Percentiles rank a stretch among this genome's conserved stretches.
Conservation (phyloP, 1,140 invertebrate genomes). For the Drosophila gunungcola region DNA sequence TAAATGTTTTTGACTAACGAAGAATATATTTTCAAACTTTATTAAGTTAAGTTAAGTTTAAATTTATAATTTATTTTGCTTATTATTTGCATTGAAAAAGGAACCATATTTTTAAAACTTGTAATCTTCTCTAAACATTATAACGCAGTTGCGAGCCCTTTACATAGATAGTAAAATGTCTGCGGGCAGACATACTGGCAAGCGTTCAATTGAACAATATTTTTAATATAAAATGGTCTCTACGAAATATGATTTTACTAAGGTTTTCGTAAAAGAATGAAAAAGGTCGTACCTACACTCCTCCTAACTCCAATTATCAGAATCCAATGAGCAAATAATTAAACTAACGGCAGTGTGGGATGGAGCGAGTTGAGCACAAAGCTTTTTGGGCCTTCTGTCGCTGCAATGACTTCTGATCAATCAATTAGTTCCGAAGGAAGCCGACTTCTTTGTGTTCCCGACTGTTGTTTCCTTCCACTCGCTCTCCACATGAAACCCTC, state of each 20-base stretch:
- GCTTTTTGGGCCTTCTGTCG: constrained; percentile 10
- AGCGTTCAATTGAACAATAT: too few relatives aligned
- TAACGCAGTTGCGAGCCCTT: too few relatives aligned
- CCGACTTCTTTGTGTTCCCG: constrained; percentile 29
- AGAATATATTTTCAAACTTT: too few relatives aligned
- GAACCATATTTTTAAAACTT: too few relatives aligned
- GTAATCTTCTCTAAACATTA: too few relatives aligned
- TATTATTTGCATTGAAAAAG: too few relatives aligned
- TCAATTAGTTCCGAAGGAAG: constrained; percentile 24
- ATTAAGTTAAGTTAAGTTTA: too few relatives aligned
- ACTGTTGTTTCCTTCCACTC: constrained; percentile 37
- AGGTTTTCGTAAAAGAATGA: neutral
- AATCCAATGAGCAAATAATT: constrained; percentile 11
- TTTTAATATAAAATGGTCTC: too few relatives aligned
- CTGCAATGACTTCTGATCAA: constrained; percentile 27
- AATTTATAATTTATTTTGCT: too few relatives aligned
- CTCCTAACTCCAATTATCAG: neutral
- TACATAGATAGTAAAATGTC: too few relatives aligned
- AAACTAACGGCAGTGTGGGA: constrained; percentile 2
- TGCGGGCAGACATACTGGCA: too few relatives aligned
- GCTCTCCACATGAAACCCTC: constrained; percentile 36
- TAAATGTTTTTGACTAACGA: too few relatives aligned
- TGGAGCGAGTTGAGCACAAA: constrained; percentile 8
- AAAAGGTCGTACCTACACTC: neutral
- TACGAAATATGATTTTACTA: neutral